Evolutionary conservation across 2,888 invertebrate genomes (phyloP).

Genomic region (Idaea straminata): DNA sequence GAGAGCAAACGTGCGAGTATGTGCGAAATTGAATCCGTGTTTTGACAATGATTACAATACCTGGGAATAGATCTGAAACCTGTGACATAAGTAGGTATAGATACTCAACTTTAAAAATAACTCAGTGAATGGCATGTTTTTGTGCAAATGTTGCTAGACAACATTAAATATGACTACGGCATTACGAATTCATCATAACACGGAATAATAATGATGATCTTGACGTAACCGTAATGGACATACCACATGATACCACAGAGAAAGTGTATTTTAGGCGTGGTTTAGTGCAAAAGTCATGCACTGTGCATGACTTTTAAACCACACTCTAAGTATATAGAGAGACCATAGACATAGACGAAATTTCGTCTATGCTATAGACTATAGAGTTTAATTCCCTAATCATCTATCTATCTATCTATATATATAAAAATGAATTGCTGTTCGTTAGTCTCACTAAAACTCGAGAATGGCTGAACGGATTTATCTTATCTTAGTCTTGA

Average conservation of each 20-base stretch:
- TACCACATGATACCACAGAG: slow-evolving; percentile 24
- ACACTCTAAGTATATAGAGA: background rate
- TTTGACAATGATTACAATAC: background rate
- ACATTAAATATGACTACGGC: slow-evolving; percentile 1
- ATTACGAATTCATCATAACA: slow-evolving; percentile 16
- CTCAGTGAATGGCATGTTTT: background rate
- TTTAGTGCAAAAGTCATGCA: slow-evolving; percentile 7
- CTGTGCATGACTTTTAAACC: background rate
- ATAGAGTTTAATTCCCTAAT: no score
- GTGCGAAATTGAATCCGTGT: background rate
- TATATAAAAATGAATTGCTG: no score
- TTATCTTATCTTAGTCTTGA: no score
- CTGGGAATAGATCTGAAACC: background rate
- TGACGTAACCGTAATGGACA: slow-evolving; percentile 22
- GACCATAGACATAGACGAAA: no score
- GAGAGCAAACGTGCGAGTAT: background rate
- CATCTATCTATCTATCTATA: no score
- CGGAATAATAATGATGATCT: slow-evolving; percentile 15
- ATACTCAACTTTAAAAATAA: background rate
- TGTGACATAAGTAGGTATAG: background rate
- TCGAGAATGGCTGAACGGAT: no score
- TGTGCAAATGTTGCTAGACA: background rate
- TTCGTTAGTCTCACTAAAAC: no score
- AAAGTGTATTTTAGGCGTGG: slow-evolving; percentile 25
- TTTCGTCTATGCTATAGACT: no score